Evolutionary conservation across 2,888 invertebrate species (phyloP).

Genomic region (Hirtodrosophila trivittata): DNA sequence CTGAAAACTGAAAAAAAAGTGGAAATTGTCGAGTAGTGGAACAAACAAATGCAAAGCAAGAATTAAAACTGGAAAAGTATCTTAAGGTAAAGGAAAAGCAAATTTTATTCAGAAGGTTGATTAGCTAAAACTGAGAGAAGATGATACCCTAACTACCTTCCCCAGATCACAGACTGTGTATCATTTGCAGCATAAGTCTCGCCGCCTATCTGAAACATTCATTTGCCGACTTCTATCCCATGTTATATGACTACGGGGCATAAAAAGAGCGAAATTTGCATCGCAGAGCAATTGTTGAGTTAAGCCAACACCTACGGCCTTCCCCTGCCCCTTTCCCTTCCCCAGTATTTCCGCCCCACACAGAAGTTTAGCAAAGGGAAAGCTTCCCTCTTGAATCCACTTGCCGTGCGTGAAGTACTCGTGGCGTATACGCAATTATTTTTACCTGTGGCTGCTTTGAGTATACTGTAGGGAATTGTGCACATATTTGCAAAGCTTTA

Average conservation of each 20-base stretch:
- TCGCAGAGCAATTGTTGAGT: constrained; percentile 1
- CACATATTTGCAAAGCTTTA: constrained; percentile 47
- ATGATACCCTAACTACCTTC: too few relatives aligned
- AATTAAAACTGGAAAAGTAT: neutral
- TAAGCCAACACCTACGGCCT: neutral
- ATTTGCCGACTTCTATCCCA: too few relatives aligned
- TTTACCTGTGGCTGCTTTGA: constrained; percentile 48
- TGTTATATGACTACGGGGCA: too few relatives aligned
- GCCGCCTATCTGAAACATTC: too few relatives aligned
- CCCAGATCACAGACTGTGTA: too few relatives aligned
- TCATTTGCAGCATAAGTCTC: too few relatives aligned
- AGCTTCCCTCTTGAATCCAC: neutral
- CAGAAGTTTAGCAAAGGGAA: too few relatives aligned
- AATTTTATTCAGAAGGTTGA: too few relatives aligned
- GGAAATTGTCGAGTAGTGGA: too few relatives aligned
- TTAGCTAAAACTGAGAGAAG: too few relatives aligned
- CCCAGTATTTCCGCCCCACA: too few relatives aligned
- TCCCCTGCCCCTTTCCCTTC: neutral
- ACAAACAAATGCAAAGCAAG: constrained; percentile 1
- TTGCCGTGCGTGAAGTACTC: constrained; percentile 20
- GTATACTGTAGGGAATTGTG: constrained; percentile 34
- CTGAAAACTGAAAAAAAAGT: neutral
- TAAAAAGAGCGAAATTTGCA: neutral
- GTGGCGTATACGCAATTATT: constrained; percentile 51
- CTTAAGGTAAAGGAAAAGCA: too few relatives aligned